These are phyloP conservation scores for Ceryle rudis DNA, from an alignment of 2,797 vertebrate genomes.

Conservation along the genomic window DNA sequence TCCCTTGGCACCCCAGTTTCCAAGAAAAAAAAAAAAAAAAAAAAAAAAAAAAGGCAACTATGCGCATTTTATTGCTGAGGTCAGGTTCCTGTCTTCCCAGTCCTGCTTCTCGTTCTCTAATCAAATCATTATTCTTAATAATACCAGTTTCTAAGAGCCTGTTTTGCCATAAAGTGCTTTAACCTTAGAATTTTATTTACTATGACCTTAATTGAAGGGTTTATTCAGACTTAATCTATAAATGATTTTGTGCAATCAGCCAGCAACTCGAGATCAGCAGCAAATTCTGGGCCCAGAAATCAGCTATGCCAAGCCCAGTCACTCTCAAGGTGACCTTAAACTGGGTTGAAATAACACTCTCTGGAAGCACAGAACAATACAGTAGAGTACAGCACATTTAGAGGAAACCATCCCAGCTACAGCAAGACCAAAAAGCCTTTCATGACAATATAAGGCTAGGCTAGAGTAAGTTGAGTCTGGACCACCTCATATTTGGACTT, in stretches of 20 bases:
- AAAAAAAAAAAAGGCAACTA: neutral
- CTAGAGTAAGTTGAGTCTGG: neutral
- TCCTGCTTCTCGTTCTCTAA: slow-evolving; percentile 11
- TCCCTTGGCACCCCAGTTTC: slow-evolving; percentile 1
- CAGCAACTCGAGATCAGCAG: neutral
- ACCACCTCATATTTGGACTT: neutral
- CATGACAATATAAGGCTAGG: neutral
- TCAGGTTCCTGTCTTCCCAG: slow-evolving; percentile 13
- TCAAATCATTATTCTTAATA: slow-evolving; percentile 1
- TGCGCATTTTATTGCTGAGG: slow-evolving; percentile 31
- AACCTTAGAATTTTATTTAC: neutral
- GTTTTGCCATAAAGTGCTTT: neutral
- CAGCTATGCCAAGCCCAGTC: neutral
- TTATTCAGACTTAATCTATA: neutral
- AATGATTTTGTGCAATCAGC: neutral
- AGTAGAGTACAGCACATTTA: neutral
- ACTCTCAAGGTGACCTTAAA: neutral
- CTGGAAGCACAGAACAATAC: neutral
- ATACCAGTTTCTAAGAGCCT: neutral
- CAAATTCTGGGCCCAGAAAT: neutral
- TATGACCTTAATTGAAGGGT: neutral
- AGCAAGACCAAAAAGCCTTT: neutral
- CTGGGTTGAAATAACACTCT: neutral
- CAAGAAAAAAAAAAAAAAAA: neutral
- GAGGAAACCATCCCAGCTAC: neutral